Base-by-base conservation (phyloP, 2,797 vertebrate genomes). In the Phoeniculus purpureus region DNA sequence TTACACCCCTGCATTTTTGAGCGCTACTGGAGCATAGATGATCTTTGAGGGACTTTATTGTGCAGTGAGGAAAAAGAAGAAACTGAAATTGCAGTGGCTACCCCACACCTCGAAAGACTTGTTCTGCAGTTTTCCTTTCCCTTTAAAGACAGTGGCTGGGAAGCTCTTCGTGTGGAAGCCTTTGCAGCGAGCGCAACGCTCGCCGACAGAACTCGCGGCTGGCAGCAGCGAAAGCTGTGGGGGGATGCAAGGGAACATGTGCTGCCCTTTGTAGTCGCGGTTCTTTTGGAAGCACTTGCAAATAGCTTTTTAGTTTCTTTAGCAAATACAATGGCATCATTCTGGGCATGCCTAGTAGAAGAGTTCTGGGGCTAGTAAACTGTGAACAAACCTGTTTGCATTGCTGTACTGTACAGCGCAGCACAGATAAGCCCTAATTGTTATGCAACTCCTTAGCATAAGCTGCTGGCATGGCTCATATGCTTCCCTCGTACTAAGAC, bases 391-490 rank as follows among this genome's bases (percentile, higher is more conserved):
- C 97, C 97, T 97, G 97, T 97, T 97, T 97, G 97, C 95, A 95
- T 92, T 97, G 97, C 96, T 94, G 90, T 90, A 93, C 96, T 82
- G 96, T 96, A 93, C 95, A 94, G 95, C 67, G 6, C 83, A 95
- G 96, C 91, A 83, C 94, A 97, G 96, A 97, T 97, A 97, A 97
- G 97, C 96, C 95, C 96, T 96, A 96, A 95, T 96, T 97, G 96
- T 98, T 98, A 97, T 97, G 97, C 96, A 98, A 98, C 97, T 97
- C 96, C 94, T 97, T 96, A 97, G 96, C 96, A 97, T 98, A 97
- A 98, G 97, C 97, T 97, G 94, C 95, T 97, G 96, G 97, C 96
- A 97, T 94, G 95, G 95, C 95, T 97, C 97, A 96, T 96, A 96
- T 93, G 93, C 95, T 96, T 97, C 95, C 86, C 95, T 95, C 85